phyloP scores from a whole-genome alignment of 2,797 vertebrate species.

The Diplodus sargus region DNA sequence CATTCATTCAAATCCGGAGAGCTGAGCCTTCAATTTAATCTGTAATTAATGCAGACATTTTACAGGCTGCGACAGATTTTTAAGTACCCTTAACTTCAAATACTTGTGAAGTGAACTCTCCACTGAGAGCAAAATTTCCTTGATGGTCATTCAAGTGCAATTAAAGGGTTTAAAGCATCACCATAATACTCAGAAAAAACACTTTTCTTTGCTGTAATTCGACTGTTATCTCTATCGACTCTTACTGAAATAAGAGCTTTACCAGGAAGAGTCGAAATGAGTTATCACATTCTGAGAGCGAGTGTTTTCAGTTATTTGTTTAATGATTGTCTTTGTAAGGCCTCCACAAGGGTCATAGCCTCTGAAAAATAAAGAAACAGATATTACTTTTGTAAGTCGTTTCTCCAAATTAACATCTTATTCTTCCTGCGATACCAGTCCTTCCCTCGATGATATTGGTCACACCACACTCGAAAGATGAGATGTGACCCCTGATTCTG shows the following conservation, averaged over 20 bases:
- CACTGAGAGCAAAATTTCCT: slow-evolving; percentile 13
- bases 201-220: background rate
- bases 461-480: background rate
- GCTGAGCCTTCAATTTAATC: slow-evolving; percentile 1
- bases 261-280: background rate
- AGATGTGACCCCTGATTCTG: background rate
- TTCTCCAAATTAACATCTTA: background rate
- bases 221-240: background rate
- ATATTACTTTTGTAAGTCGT: background rate
- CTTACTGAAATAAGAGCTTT: slow-evolving; percentile 8
- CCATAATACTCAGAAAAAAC: slow-evolving; percentile 10
- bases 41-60: slow-evolving; percentile 12
- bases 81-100: background rate
- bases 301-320: background rate
- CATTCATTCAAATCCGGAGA: background rate
- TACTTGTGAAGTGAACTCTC: slow-evolving; percentile 18
- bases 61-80: background rate
- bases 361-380: background rate
- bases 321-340: background rate
- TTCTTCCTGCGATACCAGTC: background rate
- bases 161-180: slow-evolving; percentile 15
- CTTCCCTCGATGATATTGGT: background rate
- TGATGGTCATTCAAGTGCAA: slow-evolving; percentile 32
- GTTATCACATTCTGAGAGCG: background rate
- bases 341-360: background rate